phyloP scores from a whole-genome alignment of 2,797 vertebrate species.

The Staurois parvus region DNA sequence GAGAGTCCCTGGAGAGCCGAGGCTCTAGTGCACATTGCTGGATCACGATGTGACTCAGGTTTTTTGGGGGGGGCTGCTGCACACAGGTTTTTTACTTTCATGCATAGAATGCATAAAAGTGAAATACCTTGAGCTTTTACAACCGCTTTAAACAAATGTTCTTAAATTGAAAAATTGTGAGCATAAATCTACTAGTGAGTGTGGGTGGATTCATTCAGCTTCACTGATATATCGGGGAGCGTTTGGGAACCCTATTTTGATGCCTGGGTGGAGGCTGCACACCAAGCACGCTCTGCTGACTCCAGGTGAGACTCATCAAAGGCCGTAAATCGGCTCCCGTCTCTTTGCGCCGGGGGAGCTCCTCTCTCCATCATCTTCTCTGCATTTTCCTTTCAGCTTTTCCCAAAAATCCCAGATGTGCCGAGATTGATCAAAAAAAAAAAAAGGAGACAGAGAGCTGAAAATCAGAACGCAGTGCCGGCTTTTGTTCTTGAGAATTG shows the following conservation, averaged over 20 bases:
- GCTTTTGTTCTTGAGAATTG: slow-evolving; percentile 82
- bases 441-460: slow-evolving; percentile 72
- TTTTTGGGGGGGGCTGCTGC: too few species aligned
- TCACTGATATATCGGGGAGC: neutral
- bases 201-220: too few species aligned
- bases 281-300: neutral
- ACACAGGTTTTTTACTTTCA: too few species aligned
- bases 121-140: too few species aligned
- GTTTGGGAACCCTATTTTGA: neutral
- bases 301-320: neutral
- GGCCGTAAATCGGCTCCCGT: slow-evolving; percentile 21
- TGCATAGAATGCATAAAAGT: too few species aligned
- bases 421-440: slow-evolving; percentile 78
- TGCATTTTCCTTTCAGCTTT: slow-evolving; percentile 79
- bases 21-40: too few species aligned
- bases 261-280: neutral
- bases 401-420: slow-evolving; percentile 83
- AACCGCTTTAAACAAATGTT: too few species aligned
- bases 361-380: slow-evolving; percentile 67
- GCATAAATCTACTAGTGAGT: too few species aligned
- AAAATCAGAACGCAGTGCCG: slow-evolving; percentile 76
- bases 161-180: too few species aligned
- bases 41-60: too few species aligned
- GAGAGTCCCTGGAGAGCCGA: too few species aligned
- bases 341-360: neutral